Percentiles rank a stretch among this genome's conserved stretches.
phyloP scores from a whole-genome alignment of 1,140 invertebrate species.

The Drosophila fuyamai region DNA sequence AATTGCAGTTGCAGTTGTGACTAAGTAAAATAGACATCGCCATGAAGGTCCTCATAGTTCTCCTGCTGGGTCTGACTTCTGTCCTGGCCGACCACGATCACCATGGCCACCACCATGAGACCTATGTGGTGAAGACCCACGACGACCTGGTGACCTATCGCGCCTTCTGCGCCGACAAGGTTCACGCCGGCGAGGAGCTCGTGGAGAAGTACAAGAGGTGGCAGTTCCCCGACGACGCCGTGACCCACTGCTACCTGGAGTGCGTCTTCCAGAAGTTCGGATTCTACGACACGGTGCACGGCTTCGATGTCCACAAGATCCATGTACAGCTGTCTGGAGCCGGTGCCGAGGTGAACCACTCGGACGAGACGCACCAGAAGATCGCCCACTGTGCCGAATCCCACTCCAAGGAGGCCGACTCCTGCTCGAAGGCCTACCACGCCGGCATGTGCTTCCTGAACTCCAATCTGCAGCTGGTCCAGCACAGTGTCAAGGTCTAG shows the following conservation, averaged over 20 bases:
- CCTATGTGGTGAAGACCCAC: slow-evolving; percentile 70
- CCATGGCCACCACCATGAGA: slow-evolving; percentile 25
- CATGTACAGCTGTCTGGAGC: slow-evolving; percentile 66
- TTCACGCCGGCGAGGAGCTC: slow-evolving; percentile 59
- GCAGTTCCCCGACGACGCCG: slow-evolving; percentile 74
- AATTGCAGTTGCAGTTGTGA: slow-evolving; percentile 57
- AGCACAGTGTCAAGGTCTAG: slow-evolving; percentile 69
- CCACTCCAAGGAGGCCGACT: slow-evolving; percentile 59
- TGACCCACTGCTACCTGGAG: slow-evolving; percentile 72
- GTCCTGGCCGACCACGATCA: slow-evolving; percentile 43
- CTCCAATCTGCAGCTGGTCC: slow-evolving; percentile 64
- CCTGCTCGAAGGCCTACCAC: slow-evolving; percentile 74
- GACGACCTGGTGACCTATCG: slow-evolving; percentile 67
- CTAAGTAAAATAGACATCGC: neutral
- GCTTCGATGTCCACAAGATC: slow-evolving; percentile 78
- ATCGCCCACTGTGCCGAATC: slow-evolving; percentile 69
- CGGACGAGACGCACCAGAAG: slow-evolving; percentile 65
- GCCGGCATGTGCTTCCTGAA: slow-evolving; percentile 75
- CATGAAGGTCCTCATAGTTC: slow-evolving; percentile 53
- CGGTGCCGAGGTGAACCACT: slow-evolving; percentile 50
- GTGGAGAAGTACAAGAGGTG: slow-evolving; percentile 73
- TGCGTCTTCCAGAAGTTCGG: slow-evolving; percentile 80
- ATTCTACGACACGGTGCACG: slow-evolving; percentile 67
- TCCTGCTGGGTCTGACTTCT: slow-evolving; percentile 39
- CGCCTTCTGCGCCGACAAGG: slow-evolving; percentile 47